These are phyloP conservation scores for Discoglossus pictus DNA, from an alignment of 2,797 vertebrate genomes.

Conservation along the genomic window DNA sequence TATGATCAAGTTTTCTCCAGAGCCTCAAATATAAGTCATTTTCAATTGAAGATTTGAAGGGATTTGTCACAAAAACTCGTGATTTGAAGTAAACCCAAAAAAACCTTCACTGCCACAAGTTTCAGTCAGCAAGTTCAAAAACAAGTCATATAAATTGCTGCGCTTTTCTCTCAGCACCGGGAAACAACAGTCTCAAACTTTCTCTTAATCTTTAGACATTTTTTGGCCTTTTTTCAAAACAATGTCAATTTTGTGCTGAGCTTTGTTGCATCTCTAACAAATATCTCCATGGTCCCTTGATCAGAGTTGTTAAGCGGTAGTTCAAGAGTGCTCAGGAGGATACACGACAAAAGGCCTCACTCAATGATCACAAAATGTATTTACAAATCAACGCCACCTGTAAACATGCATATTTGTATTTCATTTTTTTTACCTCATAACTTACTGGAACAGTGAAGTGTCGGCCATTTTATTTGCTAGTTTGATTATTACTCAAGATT, in stretches of 20 bases:
- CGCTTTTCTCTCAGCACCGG: conserved; percentile 29
- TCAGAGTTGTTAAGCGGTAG: conserved; percentile 39
- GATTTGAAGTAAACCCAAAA: conserved; percentile 58
- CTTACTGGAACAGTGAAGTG: too few species aligned
- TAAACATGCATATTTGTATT: too few species aligned
- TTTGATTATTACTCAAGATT: too few species aligned
- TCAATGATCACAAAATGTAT: too few species aligned
- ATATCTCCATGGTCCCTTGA: conserved; percentile 50
- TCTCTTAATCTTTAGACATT: conserved; percentile 3
- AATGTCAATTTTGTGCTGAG: conserved; percentile 26
- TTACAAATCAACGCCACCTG: too few species aligned
- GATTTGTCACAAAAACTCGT: conserved; percentile 62
- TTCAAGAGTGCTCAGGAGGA: too few species aligned
- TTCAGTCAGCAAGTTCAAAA: conserved; percentile 42
- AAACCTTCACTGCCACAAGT: conserved; percentile 27
- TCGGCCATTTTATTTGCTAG: too few species aligned
- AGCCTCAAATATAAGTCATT: conserved; percentile 58
- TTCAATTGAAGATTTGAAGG: conserved; percentile 58
- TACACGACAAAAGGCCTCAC: too few species aligned
- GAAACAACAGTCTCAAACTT: conserved; percentile 30
- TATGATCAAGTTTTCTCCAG: conserved; percentile 55
- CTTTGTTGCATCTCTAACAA: conserved; percentile 47
- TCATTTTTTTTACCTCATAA: too few species aligned
- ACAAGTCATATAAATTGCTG: conserved; percentile 9
- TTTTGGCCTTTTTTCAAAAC: conserved; percentile 20